A percentile compares a stretch with the other conserved stretches of the same genome.
Evolutionary conservation across 2,888 invertebrate species (phyloP).

Genomic region (Leucoma salicis): DNA sequence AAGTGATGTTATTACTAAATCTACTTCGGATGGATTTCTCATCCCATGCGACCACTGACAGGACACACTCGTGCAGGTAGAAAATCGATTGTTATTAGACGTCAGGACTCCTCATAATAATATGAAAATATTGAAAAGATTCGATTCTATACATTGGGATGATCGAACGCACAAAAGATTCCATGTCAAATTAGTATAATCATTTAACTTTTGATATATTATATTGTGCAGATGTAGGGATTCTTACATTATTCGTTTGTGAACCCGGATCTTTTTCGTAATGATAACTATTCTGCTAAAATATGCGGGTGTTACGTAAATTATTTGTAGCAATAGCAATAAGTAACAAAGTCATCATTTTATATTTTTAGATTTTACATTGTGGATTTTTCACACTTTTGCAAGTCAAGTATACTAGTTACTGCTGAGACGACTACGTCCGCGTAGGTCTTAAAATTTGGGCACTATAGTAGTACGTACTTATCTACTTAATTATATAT

Average conservation of each 20-base stretch:
- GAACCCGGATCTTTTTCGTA: background rate
- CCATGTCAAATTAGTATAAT: conserved; percentile 45
- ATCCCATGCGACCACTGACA: conserved; percentile 64
- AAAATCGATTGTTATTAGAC: conserved; percentile 68
- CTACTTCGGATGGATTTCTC: conserved; percentile 52
- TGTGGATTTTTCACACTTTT: no score
- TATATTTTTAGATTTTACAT: no score
- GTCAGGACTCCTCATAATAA: conserved; percentile 49
- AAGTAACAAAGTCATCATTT: no score
- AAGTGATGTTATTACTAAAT: conserved; percentile 43
- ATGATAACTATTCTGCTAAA: background rate
- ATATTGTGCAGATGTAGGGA: conserved; percentile 19
- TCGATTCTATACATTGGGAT: conserved; percentile 35
- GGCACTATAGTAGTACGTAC: no score
- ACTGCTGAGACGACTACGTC: no score
- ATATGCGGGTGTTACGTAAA: background rate
- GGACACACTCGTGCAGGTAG: conserved; percentile 63
- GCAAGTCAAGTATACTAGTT: no score
- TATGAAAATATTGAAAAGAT: conserved; percentile 47
- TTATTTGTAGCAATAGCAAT: no score
- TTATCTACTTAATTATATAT: no score
- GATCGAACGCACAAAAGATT: conserved; percentile 37
- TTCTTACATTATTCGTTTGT: conserved; percentile 8
- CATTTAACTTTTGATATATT: conserved; percentile 26
- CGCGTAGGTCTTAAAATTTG: no score